Conservation (phyloP, 1,140 invertebrate species). For the Oedothorax gibbosus region DNA sequence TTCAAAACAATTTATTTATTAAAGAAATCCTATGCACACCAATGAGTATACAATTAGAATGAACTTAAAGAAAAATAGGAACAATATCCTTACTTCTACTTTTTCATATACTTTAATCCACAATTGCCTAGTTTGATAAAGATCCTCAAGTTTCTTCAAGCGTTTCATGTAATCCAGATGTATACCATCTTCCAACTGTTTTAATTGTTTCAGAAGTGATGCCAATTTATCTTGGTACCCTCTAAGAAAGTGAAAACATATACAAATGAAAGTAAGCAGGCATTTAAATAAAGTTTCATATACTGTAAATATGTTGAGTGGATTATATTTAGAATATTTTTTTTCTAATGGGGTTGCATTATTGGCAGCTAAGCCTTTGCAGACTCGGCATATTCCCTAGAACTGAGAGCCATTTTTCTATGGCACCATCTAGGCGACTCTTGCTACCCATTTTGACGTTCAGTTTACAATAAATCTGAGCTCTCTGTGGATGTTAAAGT, state of each 20-base stretch:
- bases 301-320: background rate
- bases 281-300: background rate
- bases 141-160: slow-evolving; percentile 83
- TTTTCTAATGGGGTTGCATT: background rate
- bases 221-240: slow-evolving; percentile 94
- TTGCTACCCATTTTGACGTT: too few species aligned
- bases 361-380: background rate
- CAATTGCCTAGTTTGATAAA: slow-evolving; percentile 81
- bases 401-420: too few species aligned
- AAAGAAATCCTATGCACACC: too few species aligned
- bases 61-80: too few species aligned
- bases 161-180: slow-evolving; percentile 88
- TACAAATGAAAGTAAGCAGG: background rate
- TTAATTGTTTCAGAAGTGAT: slow-evolving; percentile 88
- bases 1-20: too few species aligned
- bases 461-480: too few species aligned
- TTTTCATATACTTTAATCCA: slow-evolving; percentile 86
- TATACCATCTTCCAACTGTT: slow-evolving; percentile 85
- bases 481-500: too few species aligned
- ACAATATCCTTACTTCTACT: slow-evolving; percentile 72
- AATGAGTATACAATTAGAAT: too few species aligned
- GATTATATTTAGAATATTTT: background rate
- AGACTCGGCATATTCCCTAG: too few species aligned
- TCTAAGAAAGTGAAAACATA: slow-evolving; percentile 69
- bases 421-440: too few species aligned